Evolutionary conservation across 2,888 invertebrate genomes (phyloP), one percentile per base, ranked within the genome.

Genomic region (Caenorhabditis sinica): DNA sequence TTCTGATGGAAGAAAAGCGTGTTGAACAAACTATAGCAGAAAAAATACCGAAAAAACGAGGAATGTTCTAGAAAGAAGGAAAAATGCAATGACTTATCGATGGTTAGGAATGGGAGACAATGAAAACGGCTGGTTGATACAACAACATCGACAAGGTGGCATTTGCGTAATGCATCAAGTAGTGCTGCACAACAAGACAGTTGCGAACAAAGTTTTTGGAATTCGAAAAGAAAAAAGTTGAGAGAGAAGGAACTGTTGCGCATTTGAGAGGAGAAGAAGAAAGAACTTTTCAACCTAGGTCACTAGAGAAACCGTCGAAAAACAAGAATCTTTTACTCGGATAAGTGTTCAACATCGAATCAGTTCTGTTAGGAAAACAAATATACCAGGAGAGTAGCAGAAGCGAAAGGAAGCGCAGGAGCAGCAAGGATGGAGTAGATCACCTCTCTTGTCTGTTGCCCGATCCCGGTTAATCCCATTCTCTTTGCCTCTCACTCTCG

Each of bases 261-360:
- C 60, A 60, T 58, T 58, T 75, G 60, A 23, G 60, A 68, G 36
- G 30, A 40, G 20, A 25, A 23, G 56, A 45, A 68, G 63, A 74
- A 49, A 71, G 56, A 77, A 60, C 61, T 49, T 77, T 45, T 77
- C 40, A 72, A 74, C 74, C 53, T 61, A 43, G 68, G 68, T 73
- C 58, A 73, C 45, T 80, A 36, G 61, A 61, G 51, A 36, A 36
- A 1, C 13, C 25, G 33, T 17, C 4, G 61, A 75, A 82, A 75
- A 82, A 75, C 81, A 69, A 40, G 33, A 53, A 13, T 25, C 66
- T 73, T 73, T 36, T 40, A 5, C 80, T 51, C 68, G 40, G 74
- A 73, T 74, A 81, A 81, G 81, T 81, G 81, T 74, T 81, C 81
- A 74, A 74, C 74, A 81, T 74, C 53, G 81, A 81, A 71, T 82